Conservation (phyloP, 2,113 vertebrate genomes). For the Amblyopsis rosae region DNA sequence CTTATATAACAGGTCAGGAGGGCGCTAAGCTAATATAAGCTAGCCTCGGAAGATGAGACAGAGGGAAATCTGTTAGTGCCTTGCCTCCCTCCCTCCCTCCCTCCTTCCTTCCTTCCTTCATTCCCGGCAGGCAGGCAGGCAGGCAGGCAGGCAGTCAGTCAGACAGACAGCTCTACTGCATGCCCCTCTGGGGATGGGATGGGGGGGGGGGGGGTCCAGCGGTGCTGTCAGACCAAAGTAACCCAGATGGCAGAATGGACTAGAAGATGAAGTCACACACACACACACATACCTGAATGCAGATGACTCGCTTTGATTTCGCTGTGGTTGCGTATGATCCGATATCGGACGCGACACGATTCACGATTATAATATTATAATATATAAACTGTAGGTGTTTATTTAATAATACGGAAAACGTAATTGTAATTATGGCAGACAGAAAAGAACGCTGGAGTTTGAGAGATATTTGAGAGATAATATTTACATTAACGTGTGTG, state of each 20-base stretch:
- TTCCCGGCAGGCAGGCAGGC: background rate
- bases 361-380: no score
- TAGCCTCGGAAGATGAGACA: conserved; percentile 58
- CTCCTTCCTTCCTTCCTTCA: background rate
- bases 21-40: conserved; percentile 47
- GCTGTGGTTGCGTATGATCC: no score
- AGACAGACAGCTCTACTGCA: background rate
- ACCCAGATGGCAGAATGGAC: background rate
- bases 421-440: no score
- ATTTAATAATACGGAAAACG: no score
- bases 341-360: no score
- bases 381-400: no score
- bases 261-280: no score
- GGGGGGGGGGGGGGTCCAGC: conserved; percentile 30
- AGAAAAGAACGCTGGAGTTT: no score
- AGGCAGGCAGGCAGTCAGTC: background rate
- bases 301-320: no score
- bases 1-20: conserved; percentile 68
- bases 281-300: no score
- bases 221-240: background rate
- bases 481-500: no score
- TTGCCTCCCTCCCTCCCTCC: conserved; percentile 32
- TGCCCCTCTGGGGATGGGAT: background rate
- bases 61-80: conserved; percentile 71
- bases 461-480: no score